Evolutionary conservation across 30 jellyfish, hydroid and myxozoan genomes (phyloP).

Genomic region (Morbakka virulenta): DNA sequence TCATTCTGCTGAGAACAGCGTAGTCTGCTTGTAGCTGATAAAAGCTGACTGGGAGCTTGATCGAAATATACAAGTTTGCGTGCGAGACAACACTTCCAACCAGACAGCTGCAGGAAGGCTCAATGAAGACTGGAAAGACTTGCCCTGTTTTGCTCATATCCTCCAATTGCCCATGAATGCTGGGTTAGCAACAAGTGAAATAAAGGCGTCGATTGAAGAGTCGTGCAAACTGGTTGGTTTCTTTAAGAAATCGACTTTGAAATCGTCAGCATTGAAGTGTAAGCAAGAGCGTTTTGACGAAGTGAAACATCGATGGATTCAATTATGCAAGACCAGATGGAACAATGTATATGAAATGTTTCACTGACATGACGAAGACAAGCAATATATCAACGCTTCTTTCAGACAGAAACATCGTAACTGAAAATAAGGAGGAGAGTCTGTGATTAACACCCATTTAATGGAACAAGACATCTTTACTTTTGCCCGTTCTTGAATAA

Average conservation of each 20-base stretch:
- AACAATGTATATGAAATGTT: too few species aligned
- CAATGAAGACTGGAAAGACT: conserved; percentile 31
- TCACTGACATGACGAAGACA: conserved; percentile 19
- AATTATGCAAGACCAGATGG: conserved; percentile 38
- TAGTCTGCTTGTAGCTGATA: conserved; percentile 6
- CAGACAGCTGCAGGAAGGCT: conserved; percentile 47
- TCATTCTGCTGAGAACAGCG: conserved; percentile 50
- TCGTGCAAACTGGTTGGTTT: too few species aligned
- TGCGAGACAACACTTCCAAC: conserved; percentile 39
- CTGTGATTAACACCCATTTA: conserved; percentile 13
- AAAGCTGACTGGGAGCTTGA: conserved; percentile 32
- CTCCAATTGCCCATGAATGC: conserved; percentile 58
- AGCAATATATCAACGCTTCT: conserved; percentile 22
- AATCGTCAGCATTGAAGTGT: conserved; percentile 28
- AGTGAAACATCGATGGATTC: conserved; percentile 27
- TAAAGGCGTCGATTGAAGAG: neutral
- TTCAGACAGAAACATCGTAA: too few species aligned
- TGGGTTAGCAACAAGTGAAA: conserved; percentile 37
- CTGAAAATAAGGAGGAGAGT: too few species aligned
- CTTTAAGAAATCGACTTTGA: too few species aligned
- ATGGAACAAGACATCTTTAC: conserved; percentile 24
- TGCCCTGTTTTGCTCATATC: conserved; percentile 53
- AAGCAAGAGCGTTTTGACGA: conserved; percentile 2
- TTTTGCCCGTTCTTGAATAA: conserved; percentile 34
- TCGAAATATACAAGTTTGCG: conserved; percentile 31